phyloP scores from a whole-genome alignment of 1,140 invertebrate genomes.

The Nasonia longicornis region DNA sequence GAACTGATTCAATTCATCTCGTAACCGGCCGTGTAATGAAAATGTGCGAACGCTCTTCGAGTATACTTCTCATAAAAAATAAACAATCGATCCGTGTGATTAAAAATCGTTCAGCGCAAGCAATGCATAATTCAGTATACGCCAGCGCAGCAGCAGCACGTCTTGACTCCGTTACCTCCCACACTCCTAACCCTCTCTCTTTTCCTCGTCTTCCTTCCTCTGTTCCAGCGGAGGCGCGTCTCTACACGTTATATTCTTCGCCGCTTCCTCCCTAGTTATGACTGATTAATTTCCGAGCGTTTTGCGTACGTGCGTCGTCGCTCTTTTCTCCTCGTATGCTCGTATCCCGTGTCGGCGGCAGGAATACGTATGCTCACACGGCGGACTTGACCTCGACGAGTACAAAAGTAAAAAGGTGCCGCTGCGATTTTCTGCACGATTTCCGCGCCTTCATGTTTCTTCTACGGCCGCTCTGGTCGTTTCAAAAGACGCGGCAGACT shows the following conservation, averaged over 20 bases:
- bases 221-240: background rate
- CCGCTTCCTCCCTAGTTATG: background rate
- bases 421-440: background rate
- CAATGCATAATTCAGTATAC: background rate
- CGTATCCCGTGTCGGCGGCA: too few species aligned
- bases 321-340: too few species aligned
- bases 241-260: background rate
- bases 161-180: conserved; percentile 2
- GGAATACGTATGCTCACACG: background rate
- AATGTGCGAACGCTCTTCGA: too few species aligned
- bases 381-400: background rate
- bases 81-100: background rate
- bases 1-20: too few species aligned
- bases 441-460: background rate
- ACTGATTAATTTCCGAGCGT: conserved; percentile 11
- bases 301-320: background rate
- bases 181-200: background rate
- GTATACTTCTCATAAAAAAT: too few species aligned
- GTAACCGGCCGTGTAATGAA: too few species aligned
- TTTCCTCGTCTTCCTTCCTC: background rate
- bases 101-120: background rate
- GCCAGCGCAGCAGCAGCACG: background rate
- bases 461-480: background rate
- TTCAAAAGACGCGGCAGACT: background rate
- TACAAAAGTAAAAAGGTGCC: background rate